Percentiles rank a stretch among this genome's conserved stretches.
phyloP scores from a whole-genome alignment of 2,797 vertebrate genomes.

The Crypturellus tataupa region DNA sequence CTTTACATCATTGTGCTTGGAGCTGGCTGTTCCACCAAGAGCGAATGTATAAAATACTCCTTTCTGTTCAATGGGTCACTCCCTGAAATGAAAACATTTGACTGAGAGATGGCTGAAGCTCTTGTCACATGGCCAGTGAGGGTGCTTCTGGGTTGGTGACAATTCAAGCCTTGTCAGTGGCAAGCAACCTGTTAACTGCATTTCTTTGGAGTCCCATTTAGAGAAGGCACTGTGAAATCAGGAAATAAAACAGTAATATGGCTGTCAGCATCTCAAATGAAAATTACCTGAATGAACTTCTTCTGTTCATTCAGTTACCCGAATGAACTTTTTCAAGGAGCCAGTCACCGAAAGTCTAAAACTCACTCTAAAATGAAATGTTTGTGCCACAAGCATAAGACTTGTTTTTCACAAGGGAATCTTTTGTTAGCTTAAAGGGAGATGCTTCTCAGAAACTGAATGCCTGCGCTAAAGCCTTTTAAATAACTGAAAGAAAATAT shows the following conservation, averaged over 20 bases:
- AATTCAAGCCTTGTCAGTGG: not conserved
- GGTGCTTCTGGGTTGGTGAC: not conserved
- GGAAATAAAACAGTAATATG: conserved; percentile 4
- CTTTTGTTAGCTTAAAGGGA: not conserved
- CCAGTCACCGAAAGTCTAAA: not conserved
- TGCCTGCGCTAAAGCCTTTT: not conserved
- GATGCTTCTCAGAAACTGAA: not conserved
- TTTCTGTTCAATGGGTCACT: fast-evolving
- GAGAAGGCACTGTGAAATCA: not conserved
- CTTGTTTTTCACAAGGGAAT: not conserved
- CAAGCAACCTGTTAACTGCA: not conserved
- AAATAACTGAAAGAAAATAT: not conserved
- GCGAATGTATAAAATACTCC: not conserved
- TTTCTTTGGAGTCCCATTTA: conserved; percentile 18
- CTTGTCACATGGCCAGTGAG: not conserved
- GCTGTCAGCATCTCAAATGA: conserved; percentile 10
- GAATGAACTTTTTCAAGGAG: conserved; percentile 40
- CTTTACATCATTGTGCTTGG: not conserved
- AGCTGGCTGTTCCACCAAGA: not conserved
- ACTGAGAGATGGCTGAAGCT: not conserved
- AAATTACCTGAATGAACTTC: conserved; percentile 2
- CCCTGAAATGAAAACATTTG: not conserved
- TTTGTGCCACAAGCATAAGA: not conserved
- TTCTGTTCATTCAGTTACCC: not conserved
- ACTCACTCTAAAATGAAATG: not conserved